Evolutionary conservation across 2,113 vertebrate species (phyloP).

Genomic region (Rhabdomys dilectus): DNA sequence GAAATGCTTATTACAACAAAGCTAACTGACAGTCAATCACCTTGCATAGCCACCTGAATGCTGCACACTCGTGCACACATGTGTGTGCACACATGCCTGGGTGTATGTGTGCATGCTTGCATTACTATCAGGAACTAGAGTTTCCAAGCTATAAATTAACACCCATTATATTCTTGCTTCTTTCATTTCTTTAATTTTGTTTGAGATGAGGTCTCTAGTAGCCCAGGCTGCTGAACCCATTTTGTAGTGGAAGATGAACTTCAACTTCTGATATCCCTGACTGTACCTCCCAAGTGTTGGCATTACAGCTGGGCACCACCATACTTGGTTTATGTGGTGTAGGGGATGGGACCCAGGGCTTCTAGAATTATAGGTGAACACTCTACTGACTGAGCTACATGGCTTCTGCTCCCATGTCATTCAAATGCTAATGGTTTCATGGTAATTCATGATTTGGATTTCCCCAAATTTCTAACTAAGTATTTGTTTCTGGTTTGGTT

Average conservation of each 20-base stretch:
- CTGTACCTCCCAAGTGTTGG: not conserved
- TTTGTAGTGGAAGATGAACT: not conserved
- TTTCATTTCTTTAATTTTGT: not conserved
- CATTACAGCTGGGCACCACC: rapidly evolving
- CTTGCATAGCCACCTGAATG: not conserved
- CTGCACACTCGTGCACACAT: not conserved
- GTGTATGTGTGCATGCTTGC: not conserved
- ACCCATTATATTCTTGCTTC: not conserved
- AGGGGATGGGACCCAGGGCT: not conserved
- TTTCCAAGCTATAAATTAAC: not conserved
- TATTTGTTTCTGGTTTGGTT: not conserved
- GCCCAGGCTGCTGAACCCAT: not conserved
- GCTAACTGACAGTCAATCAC: not conserved
- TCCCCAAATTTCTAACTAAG: slow-evolving; percentile 11
- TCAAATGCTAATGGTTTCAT: not conserved
- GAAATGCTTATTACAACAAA: not conserved
- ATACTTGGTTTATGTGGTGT: not conserved
- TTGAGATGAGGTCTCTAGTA: not conserved
- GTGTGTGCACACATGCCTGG: too few species aligned
- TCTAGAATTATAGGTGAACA: not conserved
- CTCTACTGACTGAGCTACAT: not conserved
- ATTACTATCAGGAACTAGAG: not conserved
- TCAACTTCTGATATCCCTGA: not conserved
- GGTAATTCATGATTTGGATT: not conserved
- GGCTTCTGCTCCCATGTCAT: not conserved